A percentile compares a stretch with the other conserved stretches of the same genome.
These are phyloP conservation scores for Bursaphelenchus okinawaensis DNA, from an alignment of 2,888 invertebrate species.

Conservation along the genomic window DNA sequence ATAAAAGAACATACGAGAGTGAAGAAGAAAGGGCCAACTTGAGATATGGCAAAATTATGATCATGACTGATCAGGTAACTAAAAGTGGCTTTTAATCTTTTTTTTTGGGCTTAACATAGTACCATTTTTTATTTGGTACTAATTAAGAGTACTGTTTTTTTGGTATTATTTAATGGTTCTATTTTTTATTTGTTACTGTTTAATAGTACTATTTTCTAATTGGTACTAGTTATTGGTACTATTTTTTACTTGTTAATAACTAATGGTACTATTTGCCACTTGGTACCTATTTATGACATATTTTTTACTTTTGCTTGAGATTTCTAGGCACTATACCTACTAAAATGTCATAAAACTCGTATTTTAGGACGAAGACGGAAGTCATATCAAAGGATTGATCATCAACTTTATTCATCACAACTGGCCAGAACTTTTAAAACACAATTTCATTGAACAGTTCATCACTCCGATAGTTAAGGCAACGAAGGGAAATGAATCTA, in stretches of 20 bases:
- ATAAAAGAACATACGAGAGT: conserved; percentile 83
- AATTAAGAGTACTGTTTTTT: no score
- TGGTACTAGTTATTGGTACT: not conserved
- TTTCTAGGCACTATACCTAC: no score
- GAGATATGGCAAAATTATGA: conserved; percentile 92
- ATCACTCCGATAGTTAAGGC: conserved; percentile 97
- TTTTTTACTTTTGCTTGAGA: no score
- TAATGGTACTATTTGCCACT: no score
- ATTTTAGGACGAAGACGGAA: conserved; percentile 79
- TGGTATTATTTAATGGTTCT: no score
- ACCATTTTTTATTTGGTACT: no score
- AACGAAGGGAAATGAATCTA: conserved; percentile 72
- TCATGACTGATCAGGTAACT: conserved; percentile 95
- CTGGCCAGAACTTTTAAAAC: conserved; percentile 84
- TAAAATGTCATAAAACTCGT: no score
- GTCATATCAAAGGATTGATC: conserved; percentile 93
- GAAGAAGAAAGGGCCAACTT: conserved; percentile 80
- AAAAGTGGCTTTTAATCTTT: no score
- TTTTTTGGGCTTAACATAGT: not conserved
- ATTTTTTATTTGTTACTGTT: no score
- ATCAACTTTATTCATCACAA: conserved; percentile 98
- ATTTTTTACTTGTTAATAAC: not conserved
- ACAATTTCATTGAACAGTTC: conserved; percentile 84
- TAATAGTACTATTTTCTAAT: not conserved
- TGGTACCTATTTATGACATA: no score